Evolutionary conservation across 2,888 invertebrate species (phyloP).

Genomic region (Lithophane semibrunnea): DNA sequence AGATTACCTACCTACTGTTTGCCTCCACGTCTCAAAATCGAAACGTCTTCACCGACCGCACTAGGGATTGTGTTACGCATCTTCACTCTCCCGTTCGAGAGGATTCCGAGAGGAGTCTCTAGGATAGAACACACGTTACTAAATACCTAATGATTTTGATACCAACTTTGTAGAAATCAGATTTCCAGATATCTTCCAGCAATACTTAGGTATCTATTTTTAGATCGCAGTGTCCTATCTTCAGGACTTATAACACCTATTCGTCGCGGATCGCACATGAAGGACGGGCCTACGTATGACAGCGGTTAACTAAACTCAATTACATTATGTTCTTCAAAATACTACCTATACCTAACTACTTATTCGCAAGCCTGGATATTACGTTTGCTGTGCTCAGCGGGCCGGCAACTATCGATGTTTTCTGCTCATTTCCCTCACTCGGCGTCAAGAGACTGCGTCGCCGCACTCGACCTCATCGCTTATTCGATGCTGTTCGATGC

Average conservation of each 20-base stretch:
- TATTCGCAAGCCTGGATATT: constrained; percentile 19
- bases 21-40: background rate
- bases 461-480: constrained; percentile 55
- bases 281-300: background rate
- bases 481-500: constrained; percentile 33
- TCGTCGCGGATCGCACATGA: background rate
- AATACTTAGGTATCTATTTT: background rate
- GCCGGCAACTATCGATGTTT: constrained; percentile 62
- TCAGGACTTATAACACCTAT: background rate
- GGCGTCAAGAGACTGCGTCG: constrained; percentile 60
- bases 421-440: constrained; percentile 62
- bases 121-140: background rate
- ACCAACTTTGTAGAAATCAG: background rate
- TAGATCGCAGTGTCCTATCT: background rate
- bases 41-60: too few relatives aligned
- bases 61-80: background rate
- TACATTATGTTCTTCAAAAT: constrained; percentile 3
- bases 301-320: background rate
- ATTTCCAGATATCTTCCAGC: background rate
- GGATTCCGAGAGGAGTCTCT: background rate
- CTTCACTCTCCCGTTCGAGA: background rate
- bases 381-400: constrained; percentile 43
- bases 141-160: background rate
- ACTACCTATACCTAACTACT: background rate
- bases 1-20: background rate